Conservation (phyloP, 2,888 invertebrate genomes). For the Amiota communis region DNA sequence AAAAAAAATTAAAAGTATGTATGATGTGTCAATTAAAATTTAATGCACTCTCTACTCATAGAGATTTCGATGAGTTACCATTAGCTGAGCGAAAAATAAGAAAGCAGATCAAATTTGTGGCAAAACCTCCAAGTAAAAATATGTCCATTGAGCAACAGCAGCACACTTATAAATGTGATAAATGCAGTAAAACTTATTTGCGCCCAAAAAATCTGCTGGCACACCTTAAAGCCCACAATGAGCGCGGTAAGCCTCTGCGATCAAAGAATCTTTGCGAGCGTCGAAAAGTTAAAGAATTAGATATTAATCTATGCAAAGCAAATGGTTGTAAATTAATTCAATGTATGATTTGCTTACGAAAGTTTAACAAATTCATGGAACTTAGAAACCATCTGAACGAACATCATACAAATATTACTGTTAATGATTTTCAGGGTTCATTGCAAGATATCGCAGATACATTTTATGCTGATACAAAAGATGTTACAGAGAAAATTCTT, state of each 20-base stretch:
- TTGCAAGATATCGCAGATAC: conserved; percentile 34
- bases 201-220: conserved; percentile 20
- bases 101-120: not conserved
- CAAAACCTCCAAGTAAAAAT: not conserved
- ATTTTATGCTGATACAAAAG: conserved; percentile 31
- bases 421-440: conserved; percentile 28
- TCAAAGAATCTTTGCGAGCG: conserved; percentile 23
- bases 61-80: conserved; percentile 7
- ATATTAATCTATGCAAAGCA: conserved; percentile 46
- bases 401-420: conserved; percentile 38
- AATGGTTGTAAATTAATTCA: conserved; percentile 50
- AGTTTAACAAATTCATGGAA: conserved; percentile 45
- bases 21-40: not conserved
- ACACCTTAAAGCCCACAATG: conserved; percentile 11
- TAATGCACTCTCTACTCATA: not conserved
- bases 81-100: not conserved
- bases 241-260: not conserved
- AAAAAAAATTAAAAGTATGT: not conserved
- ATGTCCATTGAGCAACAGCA: not conserved
- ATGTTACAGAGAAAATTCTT: not conserved
- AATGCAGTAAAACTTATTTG: not conserved
- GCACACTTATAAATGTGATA: conserved; percentile 21
- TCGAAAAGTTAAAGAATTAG: conserved; percentile 25
- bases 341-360: conserved; percentile 58
- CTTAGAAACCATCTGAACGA: conserved; percentile 48